phyloP scores from a whole-genome alignment of 2,113 vertebrate species.

The Ginglymostoma cirratum region DNA sequence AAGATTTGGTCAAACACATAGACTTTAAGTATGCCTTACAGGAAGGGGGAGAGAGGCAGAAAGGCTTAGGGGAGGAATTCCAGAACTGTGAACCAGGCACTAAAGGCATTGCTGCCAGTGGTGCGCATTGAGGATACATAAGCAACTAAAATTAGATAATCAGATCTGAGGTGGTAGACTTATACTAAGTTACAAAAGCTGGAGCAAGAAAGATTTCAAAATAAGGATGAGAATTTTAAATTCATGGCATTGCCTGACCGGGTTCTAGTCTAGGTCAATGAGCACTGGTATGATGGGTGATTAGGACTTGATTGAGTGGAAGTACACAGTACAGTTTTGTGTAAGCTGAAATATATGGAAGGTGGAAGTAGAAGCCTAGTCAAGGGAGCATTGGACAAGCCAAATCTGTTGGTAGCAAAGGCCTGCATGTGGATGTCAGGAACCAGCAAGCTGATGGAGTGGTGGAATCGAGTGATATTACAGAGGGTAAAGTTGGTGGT shows the following conservation, averaged over 20 bases:
- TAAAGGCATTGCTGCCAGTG: not conserved
- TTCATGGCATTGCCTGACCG: not conserved
- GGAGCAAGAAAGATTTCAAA: not conserved
- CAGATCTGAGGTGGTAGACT: not conserved
- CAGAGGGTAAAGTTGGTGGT: too few species aligned
- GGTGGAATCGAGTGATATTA: not conserved
- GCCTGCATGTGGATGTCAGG: not conserved
- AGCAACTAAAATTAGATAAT: not conserved
- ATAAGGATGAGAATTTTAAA: not conserved
- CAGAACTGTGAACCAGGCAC: not conserved
- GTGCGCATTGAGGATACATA: not conserved
- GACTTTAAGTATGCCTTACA: not conserved
- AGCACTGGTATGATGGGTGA: not conserved
- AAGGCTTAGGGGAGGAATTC: not conserved
- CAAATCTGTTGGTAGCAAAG: not conserved
- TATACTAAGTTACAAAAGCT: not conserved
- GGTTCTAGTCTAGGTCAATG: not conserved
- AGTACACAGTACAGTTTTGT: not conserved
- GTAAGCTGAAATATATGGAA: not conserved
- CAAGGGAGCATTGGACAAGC: not conserved
- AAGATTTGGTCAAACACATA: not conserved
- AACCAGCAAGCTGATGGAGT: not conserved
- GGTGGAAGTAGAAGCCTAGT: not conserved
- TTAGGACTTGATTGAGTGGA: not conserved
- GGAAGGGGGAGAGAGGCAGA: not conserved